Evolutionary conservation across 2,113 vertebrate genomes (phyloP).

Genomic region (Chaetodon trifascialis): DNA sequence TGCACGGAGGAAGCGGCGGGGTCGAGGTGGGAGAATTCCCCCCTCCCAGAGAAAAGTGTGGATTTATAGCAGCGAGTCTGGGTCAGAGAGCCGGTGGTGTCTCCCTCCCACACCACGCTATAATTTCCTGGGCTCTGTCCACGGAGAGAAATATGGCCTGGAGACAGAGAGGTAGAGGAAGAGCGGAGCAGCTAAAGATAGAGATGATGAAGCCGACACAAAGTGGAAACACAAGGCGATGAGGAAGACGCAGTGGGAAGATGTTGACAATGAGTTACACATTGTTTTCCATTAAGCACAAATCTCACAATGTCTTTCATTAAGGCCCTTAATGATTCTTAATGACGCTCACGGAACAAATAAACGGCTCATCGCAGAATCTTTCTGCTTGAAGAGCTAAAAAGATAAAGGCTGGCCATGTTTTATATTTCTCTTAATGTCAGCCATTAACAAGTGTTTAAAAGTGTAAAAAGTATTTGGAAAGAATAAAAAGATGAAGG

Average conservation of each 20-base stretch:
- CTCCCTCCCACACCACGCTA: constrained; percentile 54
- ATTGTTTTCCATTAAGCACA: constrained; percentile 26
- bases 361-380: constrained; percentile 33
- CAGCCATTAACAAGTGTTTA: not conserved
- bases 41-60: constrained; percentile 26
- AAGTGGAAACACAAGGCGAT: constrained; percentile 6
- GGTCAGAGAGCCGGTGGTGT: constrained; percentile 54
- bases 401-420: not conserved
- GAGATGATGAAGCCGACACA: constrained; percentile 44
- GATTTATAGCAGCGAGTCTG: constrained; percentile 70
- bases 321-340: constrained; percentile 29
- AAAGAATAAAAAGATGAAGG: too few relatives aligned
- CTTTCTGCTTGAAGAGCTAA: constrained; percentile 33
- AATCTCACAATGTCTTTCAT: constrained; percentile 44
- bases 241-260: constrained; percentile 5
- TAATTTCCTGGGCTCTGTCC: constrained; percentile 73
- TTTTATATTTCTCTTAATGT: not conserved
- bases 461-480: too few relatives aligned
- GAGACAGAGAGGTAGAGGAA: constrained; percentile 29
- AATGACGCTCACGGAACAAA: constrained; percentile 26
- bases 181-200: constrained; percentile 59
- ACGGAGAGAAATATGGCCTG: constrained; percentile 67
- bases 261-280: constrained; percentile 23
- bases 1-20: constrained; percentile 51
- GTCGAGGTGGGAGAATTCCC: constrained; percentile 51